phyloP scores from a whole-genome alignment of 2,888 invertebrate species.

The Eupithecia abbreviata region DNA sequence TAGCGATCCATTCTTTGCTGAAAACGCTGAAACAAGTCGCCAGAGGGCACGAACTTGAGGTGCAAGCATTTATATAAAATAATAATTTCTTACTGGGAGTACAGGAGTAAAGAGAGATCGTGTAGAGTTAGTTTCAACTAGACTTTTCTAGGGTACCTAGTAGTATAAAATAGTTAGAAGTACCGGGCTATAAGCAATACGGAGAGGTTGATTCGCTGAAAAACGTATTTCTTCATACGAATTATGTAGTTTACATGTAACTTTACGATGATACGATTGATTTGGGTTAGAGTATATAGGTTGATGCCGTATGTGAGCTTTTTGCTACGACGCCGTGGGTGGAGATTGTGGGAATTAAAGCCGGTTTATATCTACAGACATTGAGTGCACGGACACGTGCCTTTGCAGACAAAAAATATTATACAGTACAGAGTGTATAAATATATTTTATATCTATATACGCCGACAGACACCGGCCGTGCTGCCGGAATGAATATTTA shows the following conservation, averaged over 20 bases:
- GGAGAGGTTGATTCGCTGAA: conserved; percentile 21
- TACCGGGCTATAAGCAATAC: conserved; percentile 43
- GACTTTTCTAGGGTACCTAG: conserved; percentile 52
- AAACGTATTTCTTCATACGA: background rate
- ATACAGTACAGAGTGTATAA: no score
- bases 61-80: conserved; percentile 66
- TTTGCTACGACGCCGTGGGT: background rate
- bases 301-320: background rate
- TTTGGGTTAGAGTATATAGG: background rate
- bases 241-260: background rate
- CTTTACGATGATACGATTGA: background rate
- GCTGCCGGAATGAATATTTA: no score
- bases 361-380: no score
- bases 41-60: conserved; percentile 5
- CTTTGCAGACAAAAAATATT: no score
- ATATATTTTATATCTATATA: no score
- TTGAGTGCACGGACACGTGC: no score
- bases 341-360: background rate
- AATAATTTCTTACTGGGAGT: conserved; percentile 66
- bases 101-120: conserved; percentile 52
- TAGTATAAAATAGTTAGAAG: conserved; percentile 56
- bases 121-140: conserved; percentile 52
- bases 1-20: conserved; percentile 40
- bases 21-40: conserved; percentile 5
- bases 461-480: no score